These are phyloP conservation scores for Nannoperca obscura DNA, from an alignment of 2,797 vertebrate genomes.

Conservation along the genomic window DNA sequence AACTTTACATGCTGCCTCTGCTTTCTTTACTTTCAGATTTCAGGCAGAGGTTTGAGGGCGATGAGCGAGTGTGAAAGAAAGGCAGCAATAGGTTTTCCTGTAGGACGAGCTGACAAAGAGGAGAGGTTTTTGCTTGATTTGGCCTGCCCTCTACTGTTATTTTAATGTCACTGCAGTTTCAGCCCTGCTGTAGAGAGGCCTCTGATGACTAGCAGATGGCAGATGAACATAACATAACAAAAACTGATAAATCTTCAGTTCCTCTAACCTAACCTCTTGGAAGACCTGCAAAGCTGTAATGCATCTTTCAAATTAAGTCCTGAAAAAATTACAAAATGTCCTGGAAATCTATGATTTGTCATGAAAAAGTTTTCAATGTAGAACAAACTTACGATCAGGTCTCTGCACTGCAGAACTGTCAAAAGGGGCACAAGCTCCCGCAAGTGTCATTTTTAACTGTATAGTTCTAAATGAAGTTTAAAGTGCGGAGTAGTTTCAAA, in stretches of 20 bases:
- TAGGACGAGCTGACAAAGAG: neutral
- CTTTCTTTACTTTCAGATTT: neutral
- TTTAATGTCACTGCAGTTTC: constrained; percentile 34
- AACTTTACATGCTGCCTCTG: neutral
- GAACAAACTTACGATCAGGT: neutral
- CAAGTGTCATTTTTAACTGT: neutral
- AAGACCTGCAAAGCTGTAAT: neutral
- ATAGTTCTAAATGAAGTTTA: neutral
- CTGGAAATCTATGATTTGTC: neutral
- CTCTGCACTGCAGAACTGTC: neutral
- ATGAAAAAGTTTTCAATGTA: neutral
- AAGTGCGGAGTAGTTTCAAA: neutral
- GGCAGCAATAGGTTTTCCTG: constrained; percentile 4
- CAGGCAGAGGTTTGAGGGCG: neutral
- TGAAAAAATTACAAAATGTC: neutral
- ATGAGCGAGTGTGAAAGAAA: neutral
- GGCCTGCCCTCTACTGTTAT: constrained; percentile 79
- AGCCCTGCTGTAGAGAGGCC: neutral
- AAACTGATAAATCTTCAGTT: neutral
- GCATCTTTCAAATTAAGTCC: neutral
- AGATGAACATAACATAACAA: neutral
- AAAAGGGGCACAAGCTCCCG: neutral
- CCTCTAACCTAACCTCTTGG: no score
- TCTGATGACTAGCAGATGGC: neutral
- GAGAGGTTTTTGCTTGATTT: constrained; percentile 41